Evolutionary conservation across 2,797 vertebrate genomes (phyloP).

Genomic region (Stomatorhinus walkeri): DNA sequence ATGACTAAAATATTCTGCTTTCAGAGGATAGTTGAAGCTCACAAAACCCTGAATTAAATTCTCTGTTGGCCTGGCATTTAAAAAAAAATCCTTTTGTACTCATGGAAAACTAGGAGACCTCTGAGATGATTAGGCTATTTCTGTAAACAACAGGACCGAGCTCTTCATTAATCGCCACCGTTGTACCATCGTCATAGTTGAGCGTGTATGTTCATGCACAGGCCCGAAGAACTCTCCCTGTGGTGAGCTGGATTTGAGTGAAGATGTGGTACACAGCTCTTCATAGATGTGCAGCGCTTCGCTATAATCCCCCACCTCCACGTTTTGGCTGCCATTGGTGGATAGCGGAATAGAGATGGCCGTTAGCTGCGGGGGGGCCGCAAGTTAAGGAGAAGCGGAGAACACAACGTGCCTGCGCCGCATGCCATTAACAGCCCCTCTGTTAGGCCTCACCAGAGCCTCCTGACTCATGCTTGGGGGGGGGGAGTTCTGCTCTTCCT

Average conservation of each 20-base stretch:
- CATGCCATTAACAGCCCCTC: not conserved
- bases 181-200: not conserved
- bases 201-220: not conserved
- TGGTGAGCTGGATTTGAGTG: not conserved
- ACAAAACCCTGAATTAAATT: not conserved
- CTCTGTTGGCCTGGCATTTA: not conserved
- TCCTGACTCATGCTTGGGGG: not conserved
- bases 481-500: not conserved
- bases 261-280: not conserved
- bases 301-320: not conserved
- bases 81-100: not conserved
- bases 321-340: not conserved
- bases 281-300: not conserved
- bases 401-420: not conserved
- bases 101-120: not conserved
- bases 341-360: not conserved
- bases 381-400: not conserved
- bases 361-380: not conserved
- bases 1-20: not conserved
- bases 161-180: not conserved
- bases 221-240: not conserved
- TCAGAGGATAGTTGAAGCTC: not conserved
- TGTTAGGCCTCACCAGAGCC: not conserved
- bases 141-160: not conserved
- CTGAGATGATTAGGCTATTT: not conserved